Evolutionary conservation across 1,140 invertebrate genomes (phyloP).

Genomic region (Eurosta solidaginis): DNA sequence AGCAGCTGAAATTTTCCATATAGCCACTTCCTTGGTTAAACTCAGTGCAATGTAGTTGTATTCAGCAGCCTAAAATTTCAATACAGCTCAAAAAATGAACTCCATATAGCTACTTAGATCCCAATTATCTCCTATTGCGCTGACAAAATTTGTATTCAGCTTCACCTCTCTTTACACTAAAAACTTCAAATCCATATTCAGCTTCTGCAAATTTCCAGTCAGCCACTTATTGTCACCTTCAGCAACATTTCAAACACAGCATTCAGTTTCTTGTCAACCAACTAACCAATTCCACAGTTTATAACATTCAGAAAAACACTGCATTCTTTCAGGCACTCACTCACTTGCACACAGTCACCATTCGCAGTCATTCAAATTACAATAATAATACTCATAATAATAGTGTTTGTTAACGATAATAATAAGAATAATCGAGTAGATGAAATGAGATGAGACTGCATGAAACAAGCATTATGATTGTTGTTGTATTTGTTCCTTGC

Average conservation of each 20-base stretch:
- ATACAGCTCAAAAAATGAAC: no score
- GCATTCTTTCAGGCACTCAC: background rate
- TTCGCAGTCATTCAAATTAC: background rate
- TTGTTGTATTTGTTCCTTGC: background rate
- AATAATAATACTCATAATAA: slow-evolving; percentile 18
- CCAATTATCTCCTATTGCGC: no score
- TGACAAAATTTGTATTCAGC: no score
- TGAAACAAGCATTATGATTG: background rate
- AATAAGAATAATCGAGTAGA: slow-evolving; percentile 25
- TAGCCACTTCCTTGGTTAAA: no score
- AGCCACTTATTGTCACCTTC: background rate
- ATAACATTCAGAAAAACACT: background rate
- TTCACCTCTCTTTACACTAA: no score
- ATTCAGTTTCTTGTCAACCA: no score
- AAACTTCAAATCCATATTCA: no score
- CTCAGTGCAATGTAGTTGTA: no score
- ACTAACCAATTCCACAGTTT: background rate
- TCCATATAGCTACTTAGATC: no score
- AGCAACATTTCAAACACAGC: no score
- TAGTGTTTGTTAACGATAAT: slow-evolving; percentile 15
- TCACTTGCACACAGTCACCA: background rate
- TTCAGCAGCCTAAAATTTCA: no score
- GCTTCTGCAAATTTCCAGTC: background rate
- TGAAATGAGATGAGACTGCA: background rate
- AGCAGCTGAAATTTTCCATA: background rate